Conservation (phyloP, 1,140 invertebrate genomes). For the Saccostrea echinata region DNA sequence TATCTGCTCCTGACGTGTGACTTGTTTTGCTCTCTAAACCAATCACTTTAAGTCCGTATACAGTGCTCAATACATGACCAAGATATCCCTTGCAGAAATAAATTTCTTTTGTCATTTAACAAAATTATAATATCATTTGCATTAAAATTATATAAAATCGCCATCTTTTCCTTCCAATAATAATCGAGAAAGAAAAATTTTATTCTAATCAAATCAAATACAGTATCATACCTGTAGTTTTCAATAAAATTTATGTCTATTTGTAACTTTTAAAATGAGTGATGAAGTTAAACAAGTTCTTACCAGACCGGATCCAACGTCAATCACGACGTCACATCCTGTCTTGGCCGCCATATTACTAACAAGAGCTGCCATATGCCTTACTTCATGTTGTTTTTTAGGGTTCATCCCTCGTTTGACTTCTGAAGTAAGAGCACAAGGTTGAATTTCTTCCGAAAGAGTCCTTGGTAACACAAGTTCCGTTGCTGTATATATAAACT, state of each 20-base stretch:
- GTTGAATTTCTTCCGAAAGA: not conserved
- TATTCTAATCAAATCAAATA: no score
- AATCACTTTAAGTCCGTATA: slow-evolving; percentile 66
- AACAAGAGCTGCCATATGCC: slow-evolving; percentile 69
- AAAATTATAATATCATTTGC: no score
- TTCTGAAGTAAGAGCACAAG: slow-evolving; percentile 51
- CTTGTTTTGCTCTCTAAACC: slow-evolving; percentile 68
- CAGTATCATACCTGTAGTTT: not conserved
- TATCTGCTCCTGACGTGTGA: slow-evolving; percentile 65
- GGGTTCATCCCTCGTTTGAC: slow-evolving; percentile 68
- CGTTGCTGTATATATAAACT: not conserved
- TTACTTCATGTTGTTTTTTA: slow-evolving; percentile 75
- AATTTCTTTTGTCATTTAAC: not conserved
- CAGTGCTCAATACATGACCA: slow-evolving; percentile 65
- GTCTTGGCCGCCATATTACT: slow-evolving; percentile 58
- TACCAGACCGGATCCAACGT: slow-evolving; percentile 82
- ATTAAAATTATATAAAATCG: no score
- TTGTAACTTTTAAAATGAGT: not conserved
- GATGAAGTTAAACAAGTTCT: slow-evolving; percentile 46
- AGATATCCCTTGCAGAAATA: slow-evolving; percentile 70
- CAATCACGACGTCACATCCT: slow-evolving; percentile 66
- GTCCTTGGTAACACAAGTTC: not conserved
- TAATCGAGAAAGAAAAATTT: no score
- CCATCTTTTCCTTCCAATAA: no score
- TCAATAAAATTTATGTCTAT: not conserved